Percentiles rank a stretch among this genome's conserved stretches.
phyloP scores from a whole-genome alignment of 2,113 vertebrate genomes.

The Nannobrachium achirus region DNA sequence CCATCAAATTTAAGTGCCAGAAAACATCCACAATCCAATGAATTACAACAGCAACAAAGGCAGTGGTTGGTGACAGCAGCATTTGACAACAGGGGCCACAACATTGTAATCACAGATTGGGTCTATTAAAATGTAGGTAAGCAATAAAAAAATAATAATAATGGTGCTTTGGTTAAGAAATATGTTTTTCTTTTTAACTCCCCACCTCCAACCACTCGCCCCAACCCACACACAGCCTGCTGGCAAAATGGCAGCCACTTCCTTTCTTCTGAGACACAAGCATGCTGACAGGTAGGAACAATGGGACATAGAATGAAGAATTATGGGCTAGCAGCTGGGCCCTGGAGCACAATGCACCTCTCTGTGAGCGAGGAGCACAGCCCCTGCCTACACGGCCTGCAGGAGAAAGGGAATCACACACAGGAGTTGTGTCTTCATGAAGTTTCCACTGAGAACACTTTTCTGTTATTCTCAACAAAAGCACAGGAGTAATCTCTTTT shows the following conservation, averaged over 20 bases:
- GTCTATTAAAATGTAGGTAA: conserved; percentile 36
- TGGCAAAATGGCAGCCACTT: conserved; percentile 80
- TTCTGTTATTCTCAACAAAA: conserved; percentile 54
- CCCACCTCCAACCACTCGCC: conserved; percentile 19
- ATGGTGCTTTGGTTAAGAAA: conserved; percentile 61
- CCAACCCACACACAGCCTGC: conserved; percentile 68
- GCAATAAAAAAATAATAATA: conserved; percentile 67
- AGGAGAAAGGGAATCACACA: conserved; percentile 44
- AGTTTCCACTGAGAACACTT: conserved; percentile 52
- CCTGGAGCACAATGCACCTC: conserved; percentile 78
- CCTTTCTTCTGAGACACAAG: conserved; percentile 81
- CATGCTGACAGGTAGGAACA: conserved; percentile 84
- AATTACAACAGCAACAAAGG: not conserved
- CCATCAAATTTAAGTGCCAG: no score
- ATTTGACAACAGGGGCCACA: conserved; percentile 7
- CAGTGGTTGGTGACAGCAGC: not conserved
- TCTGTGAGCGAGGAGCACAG: conserved; percentile 74
- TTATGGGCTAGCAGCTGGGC: conserved; percentile 83
- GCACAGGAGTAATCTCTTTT: conserved; percentile 61
- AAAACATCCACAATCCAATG: no score
- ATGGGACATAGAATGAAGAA: conserved; percentile 84
- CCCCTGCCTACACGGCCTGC: conserved; percentile 57
- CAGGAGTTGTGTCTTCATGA: conserved; percentile 50
- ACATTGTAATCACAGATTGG: conserved; percentile 21
- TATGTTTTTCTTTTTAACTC: conserved; percentile 63